phyloP scores from a whole-genome alignment of 1,140 invertebrate species.

The Camponotus vicinus region DNA sequence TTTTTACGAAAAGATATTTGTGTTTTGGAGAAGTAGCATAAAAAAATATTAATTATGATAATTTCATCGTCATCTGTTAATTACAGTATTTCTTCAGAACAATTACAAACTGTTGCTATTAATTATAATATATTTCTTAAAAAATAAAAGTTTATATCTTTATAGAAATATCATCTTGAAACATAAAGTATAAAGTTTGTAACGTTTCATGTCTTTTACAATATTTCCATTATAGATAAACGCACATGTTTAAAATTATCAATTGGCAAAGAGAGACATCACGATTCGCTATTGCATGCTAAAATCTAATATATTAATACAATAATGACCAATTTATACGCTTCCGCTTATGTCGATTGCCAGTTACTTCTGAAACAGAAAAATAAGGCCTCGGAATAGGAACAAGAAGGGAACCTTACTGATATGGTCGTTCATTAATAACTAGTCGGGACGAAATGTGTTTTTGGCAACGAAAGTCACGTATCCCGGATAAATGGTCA shows the following conservation, averaged over 20 bases:
- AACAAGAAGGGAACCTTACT: constrained; percentile 37
- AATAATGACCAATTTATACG: constrained; percentile 37
- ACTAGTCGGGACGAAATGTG: constrained; percentile 73
- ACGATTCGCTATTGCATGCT: neutral
- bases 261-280: neutral
- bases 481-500: constrained; percentile 78
- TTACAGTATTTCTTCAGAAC: too few species aligned
- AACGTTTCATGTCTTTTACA: neutral
- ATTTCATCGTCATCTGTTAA: too few species aligned
- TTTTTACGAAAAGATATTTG: too few species aligned
- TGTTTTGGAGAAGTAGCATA: too few species aligned
- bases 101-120: too few species aligned
- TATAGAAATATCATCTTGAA: neutral
- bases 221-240: constrained; percentile 17
- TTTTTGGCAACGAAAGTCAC: constrained; percentile 81
- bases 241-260: neutral
- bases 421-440: constrained; percentile 78
- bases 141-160: neutral
- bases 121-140: too few species aligned
- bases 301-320: neutral
- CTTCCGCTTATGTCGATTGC: constrained; percentile 14
- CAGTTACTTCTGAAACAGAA: constrained; percentile 58
- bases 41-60: too few species aligned
- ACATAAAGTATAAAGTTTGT: neutral
- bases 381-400: neutral